Conservation (phyloP, 2,888 invertebrate species). For the Erebia ligea region DNA sequence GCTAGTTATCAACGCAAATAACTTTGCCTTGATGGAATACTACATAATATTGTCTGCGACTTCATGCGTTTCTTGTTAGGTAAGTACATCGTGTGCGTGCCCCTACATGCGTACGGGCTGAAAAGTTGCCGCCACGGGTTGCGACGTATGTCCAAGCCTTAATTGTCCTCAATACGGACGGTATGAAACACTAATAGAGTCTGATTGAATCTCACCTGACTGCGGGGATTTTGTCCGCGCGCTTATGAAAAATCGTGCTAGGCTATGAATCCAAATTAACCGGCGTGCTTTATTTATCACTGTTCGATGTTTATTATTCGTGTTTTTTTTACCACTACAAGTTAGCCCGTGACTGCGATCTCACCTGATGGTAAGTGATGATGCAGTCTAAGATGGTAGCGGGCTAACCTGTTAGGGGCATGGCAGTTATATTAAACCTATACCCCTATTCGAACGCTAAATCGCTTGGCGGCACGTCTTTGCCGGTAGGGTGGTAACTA, state of each 20-base stretch:
- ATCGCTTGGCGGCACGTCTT: too few relatives aligned
- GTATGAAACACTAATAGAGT: constrained; percentile 60
- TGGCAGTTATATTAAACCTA: too few relatives aligned
- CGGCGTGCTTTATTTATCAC: constrained; percentile 9
- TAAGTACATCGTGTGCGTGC: too few relatives aligned
- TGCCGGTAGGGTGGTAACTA: too few relatives aligned
- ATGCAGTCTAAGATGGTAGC: too few relatives aligned
- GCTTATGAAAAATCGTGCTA: constrained; percentile 21
- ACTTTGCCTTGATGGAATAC: constrained; percentile 15
- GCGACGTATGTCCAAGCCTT: not conserved
- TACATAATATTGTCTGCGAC: constrained; percentile 24
- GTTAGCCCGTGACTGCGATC: too few relatives aligned
- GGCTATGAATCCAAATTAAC: constrained; percentile 6
- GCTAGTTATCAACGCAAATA: constrained; percentile 16
- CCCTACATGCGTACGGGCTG: too few relatives aligned
- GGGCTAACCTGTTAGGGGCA: too few relatives aligned
- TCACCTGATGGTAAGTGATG: too few relatives aligned
- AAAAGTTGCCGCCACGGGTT: not conserved
- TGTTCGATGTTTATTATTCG: not conserved
- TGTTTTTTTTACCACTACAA: too few relatives aligned
- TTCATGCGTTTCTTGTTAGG: too few relatives aligned
- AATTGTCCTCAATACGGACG: constrained; percentile 45
- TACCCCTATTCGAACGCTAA: too few relatives aligned
- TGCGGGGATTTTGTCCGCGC: constrained; percentile 33
- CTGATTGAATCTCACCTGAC: constrained; percentile 62